Percentiles rank a stretch among this genome's conserved stretches.
Evolutionary conservation across 2,797 vertebrate species (phyloP).

Genomic region (Heterohyrax brucei): DNA sequence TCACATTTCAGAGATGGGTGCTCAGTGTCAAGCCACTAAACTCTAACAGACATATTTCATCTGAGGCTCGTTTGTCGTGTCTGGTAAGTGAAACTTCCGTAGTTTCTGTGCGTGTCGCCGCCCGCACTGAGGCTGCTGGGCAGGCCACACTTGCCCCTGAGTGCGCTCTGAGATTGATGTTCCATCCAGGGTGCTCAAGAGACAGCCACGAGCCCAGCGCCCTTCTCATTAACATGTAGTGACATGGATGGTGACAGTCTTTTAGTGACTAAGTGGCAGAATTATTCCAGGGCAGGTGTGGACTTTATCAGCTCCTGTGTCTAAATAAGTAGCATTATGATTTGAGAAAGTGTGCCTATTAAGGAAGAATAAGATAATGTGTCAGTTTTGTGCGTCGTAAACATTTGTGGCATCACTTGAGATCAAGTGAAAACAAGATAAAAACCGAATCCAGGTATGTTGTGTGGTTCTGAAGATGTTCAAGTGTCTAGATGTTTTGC

Average conservation of each 20-base stretch:
- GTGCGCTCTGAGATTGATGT: neutral
- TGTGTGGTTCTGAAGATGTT: neutral
- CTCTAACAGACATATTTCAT: neutral
- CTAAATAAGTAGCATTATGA: neutral
- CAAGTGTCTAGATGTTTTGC: neutral
- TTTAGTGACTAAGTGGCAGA: neutral
- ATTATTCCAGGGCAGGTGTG: neutral
- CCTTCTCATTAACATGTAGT: neutral
- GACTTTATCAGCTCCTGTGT: neutral
- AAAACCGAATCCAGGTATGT: neutral
- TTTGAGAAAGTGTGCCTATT: neutral
- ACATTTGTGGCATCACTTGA: neutral
- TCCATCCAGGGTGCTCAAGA: neutral
- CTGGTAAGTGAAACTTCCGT: neutral
- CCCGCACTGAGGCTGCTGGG: neutral
- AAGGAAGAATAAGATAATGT: neutral
- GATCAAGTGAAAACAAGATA: neutral
- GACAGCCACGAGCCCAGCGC: neutral
- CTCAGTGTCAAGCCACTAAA: neutral
- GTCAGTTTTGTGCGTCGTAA: neutral
- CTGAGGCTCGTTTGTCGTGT: conserved; percentile 24
- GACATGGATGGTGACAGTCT: neutral
- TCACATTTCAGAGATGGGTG: neutral
- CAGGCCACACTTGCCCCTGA: neutral
- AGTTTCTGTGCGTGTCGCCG: neutral